Percentiles rank a stretch among this genome's conserved stretches.
These are phyloP conservation scores for Scomberomorus guttatus DNA, from an alignment of 2,797 vertebrate genomes.

Conservation along the genomic window DNA sequence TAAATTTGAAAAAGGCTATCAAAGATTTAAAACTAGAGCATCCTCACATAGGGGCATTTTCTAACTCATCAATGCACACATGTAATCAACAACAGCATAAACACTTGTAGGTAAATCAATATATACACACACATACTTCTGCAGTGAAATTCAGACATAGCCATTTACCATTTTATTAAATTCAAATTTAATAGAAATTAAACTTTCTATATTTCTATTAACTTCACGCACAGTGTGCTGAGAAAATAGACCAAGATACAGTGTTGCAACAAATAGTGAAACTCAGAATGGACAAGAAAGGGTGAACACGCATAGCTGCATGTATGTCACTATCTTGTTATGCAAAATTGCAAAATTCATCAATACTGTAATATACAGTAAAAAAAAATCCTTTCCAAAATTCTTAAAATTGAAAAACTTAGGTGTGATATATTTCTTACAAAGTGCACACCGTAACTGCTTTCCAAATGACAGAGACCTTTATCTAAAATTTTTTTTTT, in stretches of 20 bases:
- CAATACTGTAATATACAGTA: slow-evolving; percentile 75
- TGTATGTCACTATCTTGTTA: slow-evolving; percentile 27
- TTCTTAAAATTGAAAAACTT: slow-evolving; percentile 47
- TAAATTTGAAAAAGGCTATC: neutral
- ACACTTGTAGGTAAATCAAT: slow-evolving; percentile 31
- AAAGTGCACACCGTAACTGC: slow-evolving; percentile 40
- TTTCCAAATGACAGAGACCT: slow-evolving; percentile 71
- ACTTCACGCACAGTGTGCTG: slow-evolving; percentile 11
- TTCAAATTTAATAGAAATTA: slow-evolving; percentile 18
- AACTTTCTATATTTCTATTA: slow-evolving; percentile 18
- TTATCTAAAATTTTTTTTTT: slow-evolving; percentile 76
- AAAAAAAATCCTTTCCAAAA: slow-evolving; percentile 50
- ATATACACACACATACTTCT: neutral
- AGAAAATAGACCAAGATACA: slow-evolving; percentile 10
- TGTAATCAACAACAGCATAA: slow-evolving; percentile 21
- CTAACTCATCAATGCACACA: slow-evolving; percentile 7
- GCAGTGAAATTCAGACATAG: slow-evolving; percentile 19
- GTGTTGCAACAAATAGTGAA: slow-evolving; percentile 9
- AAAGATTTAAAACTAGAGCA: neutral
- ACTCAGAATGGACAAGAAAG: slow-evolving; percentile 28
- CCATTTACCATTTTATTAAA: neutral
- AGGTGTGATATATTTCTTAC: slow-evolving; percentile 22
- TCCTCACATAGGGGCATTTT: neutral
- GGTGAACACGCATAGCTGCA: slow-evolving; percentile 13
- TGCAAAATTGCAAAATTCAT: slow-evolving; percentile 50